phyloP scores from a whole-genome alignment of 1,140 invertebrate species.

The Saxidomus purpurata region DNA sequence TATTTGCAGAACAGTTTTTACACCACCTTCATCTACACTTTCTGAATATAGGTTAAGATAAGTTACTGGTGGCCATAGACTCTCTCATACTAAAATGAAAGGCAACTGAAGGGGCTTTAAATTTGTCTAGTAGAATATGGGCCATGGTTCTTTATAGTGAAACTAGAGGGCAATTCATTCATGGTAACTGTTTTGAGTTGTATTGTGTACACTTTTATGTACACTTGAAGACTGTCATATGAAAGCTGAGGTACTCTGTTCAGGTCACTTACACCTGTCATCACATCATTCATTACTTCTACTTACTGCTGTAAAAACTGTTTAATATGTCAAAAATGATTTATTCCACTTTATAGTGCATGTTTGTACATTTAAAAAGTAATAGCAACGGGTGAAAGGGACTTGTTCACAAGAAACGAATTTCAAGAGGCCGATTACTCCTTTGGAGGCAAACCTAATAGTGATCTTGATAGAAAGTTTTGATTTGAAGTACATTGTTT shows the following conservation, averaged over 20 bases:
- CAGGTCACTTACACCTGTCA: not conserved
- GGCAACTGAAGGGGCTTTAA: not conserved
- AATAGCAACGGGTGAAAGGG: not conserved
- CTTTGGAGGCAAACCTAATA: not conserved
- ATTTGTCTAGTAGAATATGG: not conserved
- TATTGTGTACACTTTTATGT: too few relatives aligned
- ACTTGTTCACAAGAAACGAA: not conserved
- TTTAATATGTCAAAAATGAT: conserved; percentile 7
- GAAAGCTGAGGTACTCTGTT: not conserved
- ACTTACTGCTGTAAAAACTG: not conserved
- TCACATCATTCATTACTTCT: not conserved
- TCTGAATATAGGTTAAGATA: not conserved
- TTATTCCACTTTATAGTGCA: not conserved
- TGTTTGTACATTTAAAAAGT: not conserved
- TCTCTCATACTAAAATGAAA: not conserved
- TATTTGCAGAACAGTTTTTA: too few relatives aligned
- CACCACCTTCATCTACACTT: not conserved
- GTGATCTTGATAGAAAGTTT: not conserved
- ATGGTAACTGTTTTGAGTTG: too few relatives aligned
- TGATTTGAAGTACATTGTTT: conserved; percentile 14
- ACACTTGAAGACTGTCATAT: not conserved
- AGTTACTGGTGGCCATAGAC: not conserved
- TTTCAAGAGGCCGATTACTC: not conserved
- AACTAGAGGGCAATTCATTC: too few relatives aligned
- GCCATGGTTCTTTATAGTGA: not conserved